Evolutionary conservation across 2,888 invertebrate genomes (phyloP).

Genomic region (Thymelicus sylvestris): DNA sequence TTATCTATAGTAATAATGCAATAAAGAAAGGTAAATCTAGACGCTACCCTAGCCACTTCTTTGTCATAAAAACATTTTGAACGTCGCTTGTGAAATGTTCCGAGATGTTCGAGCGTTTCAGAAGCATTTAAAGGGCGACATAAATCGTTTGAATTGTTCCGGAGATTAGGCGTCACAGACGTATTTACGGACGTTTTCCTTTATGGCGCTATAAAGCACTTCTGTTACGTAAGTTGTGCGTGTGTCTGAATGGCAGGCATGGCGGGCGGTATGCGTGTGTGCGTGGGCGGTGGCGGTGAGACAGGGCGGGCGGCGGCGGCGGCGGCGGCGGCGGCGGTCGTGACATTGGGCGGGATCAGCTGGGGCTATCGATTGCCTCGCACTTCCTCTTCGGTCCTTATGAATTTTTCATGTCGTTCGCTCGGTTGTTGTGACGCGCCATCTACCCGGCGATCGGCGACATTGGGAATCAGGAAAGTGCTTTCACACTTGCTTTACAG

Average conservation of each 20-base stretch:
- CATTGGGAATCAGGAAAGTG: neutral
- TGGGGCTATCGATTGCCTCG: conserved; percentile 75
- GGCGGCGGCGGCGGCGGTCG: conserved; percentile 54
- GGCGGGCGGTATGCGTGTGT: conserved; percentile 36
- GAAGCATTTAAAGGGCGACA: conserved; percentile 1
- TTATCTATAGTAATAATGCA: too few species aligned
- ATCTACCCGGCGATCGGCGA: conserved; percentile 20
- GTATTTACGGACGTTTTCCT: conserved; percentile 26
- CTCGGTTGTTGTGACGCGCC: conserved; percentile 47
- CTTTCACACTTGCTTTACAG: too few species aligned
- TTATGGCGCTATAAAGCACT: conserved; percentile 15
- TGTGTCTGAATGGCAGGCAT: conserved; percentile 22
- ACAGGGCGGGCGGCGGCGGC: conserved; percentile 40
- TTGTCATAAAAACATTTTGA: neutral
- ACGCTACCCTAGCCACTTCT: neutral
- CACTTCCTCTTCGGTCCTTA: conserved; percentile 75
- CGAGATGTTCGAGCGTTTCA: neutral
- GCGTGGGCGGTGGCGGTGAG: conserved; percentile 46
- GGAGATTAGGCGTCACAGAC: conserved; percentile 24
- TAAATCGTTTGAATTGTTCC: conserved; percentile 25
- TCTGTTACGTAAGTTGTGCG: conserved; percentile 31
- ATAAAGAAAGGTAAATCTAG: neutral
- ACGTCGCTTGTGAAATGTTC: neutral
- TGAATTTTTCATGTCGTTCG: conserved; percentile 72
- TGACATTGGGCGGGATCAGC: conserved; percentile 83